These are phyloP conservation scores for Cancer borealis DNA, from an alignment of 2,888 invertebrate genomes.

Conservation along the genomic window DNA sequence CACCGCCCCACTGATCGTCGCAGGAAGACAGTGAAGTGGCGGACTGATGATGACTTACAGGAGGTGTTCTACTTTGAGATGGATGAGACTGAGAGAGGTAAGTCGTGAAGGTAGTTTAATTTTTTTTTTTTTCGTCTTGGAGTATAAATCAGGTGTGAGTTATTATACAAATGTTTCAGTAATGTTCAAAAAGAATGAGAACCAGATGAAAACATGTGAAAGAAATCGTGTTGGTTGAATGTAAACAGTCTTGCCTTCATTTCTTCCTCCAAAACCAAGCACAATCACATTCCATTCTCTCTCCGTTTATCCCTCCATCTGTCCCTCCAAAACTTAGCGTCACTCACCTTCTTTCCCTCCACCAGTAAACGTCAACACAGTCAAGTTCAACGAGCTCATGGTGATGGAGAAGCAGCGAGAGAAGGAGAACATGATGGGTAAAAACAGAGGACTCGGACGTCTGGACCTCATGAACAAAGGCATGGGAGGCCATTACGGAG, in stretches of 20 bases:
- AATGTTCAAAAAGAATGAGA: too few species aligned
- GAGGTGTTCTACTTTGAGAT: constrained; percentile 94
- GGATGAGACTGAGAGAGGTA: constrained; percentile 93
- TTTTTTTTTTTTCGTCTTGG: neutral
- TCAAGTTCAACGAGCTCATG: constrained; percentile 93
- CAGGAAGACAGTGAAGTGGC: constrained; percentile 91
- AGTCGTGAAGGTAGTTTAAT: neutral
- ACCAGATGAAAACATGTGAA: too few species aligned
- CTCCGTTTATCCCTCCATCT: neutral
- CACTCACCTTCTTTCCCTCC: constrained; percentile 64
- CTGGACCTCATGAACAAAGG: constrained; percentile 50
- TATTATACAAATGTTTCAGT: neutral
- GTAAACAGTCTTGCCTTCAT: too few species aligned
- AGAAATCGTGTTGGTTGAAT: too few species aligned
- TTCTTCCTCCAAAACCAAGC: too few species aligned
- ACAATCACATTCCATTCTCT: neutral
- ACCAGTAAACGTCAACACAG: constrained; percentile 92
- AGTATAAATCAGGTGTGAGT: neutral
- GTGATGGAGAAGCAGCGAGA: constrained; percentile 93
- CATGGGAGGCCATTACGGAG: constrained; percentile 1
- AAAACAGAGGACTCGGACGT: constrained; percentile 47
- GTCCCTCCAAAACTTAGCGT: too few species aligned
- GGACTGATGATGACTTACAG: constrained; percentile 88
- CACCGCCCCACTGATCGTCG: constrained; percentile 87
- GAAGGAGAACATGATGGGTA: constrained; percentile 80